Evolutionary conservation across 2,797 vertebrate genomes (phyloP), one percentile per base, ranked within the genome.

Genomic region (Catostomus latipinnis): DNA sequence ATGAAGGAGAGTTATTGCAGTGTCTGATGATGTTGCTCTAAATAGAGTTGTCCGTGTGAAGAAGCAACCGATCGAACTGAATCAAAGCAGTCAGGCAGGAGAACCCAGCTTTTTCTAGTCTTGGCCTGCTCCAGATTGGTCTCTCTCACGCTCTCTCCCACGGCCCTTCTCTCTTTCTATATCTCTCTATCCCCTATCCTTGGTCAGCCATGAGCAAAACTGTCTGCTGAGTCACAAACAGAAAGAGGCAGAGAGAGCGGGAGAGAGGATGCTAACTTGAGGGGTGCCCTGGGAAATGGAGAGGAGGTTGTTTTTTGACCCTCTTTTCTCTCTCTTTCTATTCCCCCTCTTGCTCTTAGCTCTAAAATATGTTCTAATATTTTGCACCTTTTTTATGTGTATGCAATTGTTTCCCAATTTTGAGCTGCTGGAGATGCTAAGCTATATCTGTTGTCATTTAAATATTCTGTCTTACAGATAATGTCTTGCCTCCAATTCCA

Each of bases 211-310:
- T 71, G 80, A 83, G 88, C 83, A 85, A 81, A 74, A 80, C 61
- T 84, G 84, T 71, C 74, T 87, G 85, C 85, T 89, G 86, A 92
- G 86, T 92, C 89, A 90, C 86, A 80, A 82, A 84, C 81, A 71
- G n/a, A 66, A 6, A 61, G 58, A 68, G 56, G 67, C 52, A 8
- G 70, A 58, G 80, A 69, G n/a, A 14, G 43, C 8, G 22, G 8
- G 74, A 80, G 56, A 58, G 75, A 78, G 73, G 57, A 83, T 73
- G 76, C 76, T 81, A 46, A 62, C 18, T 43, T 63, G 67, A 71
- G 14, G 67, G 58, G 22, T 78, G 76, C 73, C 52, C 58, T 76
- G 74, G 71, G 70, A 74, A 65, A 46, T 69, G 56, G 57, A 60
- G 62, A 76, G 43, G 71, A 58, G 11, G 69, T 79, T 76, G 74